Base-by-base conservation (phyloP, 2,797 vertebrate genomes). In the Lithobates pipiens region DNA sequence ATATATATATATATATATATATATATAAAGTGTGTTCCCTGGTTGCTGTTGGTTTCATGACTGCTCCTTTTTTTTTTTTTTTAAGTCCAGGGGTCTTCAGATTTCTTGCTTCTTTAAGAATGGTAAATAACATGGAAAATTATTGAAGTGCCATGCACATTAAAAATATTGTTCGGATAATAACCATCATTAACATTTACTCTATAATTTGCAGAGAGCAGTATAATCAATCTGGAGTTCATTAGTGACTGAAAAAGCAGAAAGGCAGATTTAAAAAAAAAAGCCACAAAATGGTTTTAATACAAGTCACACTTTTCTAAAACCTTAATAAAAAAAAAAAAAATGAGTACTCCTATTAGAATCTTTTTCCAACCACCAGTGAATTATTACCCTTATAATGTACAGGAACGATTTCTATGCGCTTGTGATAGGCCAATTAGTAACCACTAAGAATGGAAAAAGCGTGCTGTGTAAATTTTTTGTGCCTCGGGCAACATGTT, bases 181-280 rank as follows among this genome's bases (percentile, higher is more conserved):
- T 69, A 10, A 74, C 57, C 23, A 42, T 67, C 57, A 78, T 65
- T 78, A 78, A 78, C 76, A 67, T 67, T 77, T 78, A 67, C 32
- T 63, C 61, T 42, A 32, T 42, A 78, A 42, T 78, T 81, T 71
- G 25, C 57, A 65, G 72, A 39, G 80, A 65, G 39, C 34, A 21
- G n/a, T 63, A 21, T 46, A 18, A 75, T 82, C 54, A 73, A 36
- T 63, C 36, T 23, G 10, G 8, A 50, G n/a, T 32, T 32, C 72
- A 75, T 82, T 75, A 75, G 80, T 32, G 18, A 46, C 46, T 65
- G 80, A 67, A 46, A 25, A 82, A 36, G n/a, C 57, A 65, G 27
- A 70, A 25, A 16, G 15, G 25, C 11, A 79, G 42, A 80, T 36
- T 8, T 5, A n/a, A n/a, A n/a, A 44, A 54, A 50, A 57, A 76